phyloP scores from a whole-genome alignment of 2,113 vertebrate genomes.

The Chionis minor region DNA sequence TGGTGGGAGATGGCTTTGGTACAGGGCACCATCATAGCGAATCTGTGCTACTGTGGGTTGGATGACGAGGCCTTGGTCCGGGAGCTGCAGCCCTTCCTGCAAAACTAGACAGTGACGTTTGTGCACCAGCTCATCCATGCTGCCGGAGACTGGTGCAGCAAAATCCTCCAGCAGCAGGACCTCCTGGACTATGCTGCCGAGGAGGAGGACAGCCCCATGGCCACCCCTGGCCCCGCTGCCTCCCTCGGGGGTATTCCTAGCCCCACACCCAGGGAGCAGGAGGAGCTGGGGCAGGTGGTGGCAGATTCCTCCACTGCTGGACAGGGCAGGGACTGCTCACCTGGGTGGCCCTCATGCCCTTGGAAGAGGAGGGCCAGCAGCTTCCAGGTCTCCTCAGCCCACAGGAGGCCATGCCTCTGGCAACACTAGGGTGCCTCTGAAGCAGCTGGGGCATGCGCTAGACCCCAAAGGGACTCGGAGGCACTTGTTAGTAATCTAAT shows the following conservation, averaged over 20 bases:
- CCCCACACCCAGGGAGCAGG: not conserved
- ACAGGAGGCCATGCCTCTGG: not conserved
- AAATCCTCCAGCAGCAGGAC: not conserved
- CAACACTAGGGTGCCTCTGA: not conserved
- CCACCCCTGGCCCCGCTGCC: not conserved
- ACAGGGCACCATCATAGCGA: not conserved
- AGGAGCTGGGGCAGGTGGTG: not conserved
- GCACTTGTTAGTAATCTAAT: not conserved
- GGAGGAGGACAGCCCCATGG: not conserved
- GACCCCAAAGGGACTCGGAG: not conserved
- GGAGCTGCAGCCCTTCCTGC: not conserved
- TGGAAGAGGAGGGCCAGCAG: not conserved
- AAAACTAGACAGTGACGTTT: not conserved
- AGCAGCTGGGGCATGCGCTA: not conserved
- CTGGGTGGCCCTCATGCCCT: not conserved
- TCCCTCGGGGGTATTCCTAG: not conserved
- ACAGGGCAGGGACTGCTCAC: not conserved
- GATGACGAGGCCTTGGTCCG: not conserved
- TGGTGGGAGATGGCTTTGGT: not conserved
- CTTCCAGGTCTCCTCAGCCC: not conserved
- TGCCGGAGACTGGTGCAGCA: not conserved
- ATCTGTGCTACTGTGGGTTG: not conserved
- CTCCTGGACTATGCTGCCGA: not conserved
- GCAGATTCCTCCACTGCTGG: not conserved
- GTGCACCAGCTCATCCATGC: not conserved